Evolutionary conservation across 2,888 invertebrate genomes (phyloP), one percentile per base, ranked within the genome.

Genomic region (Salticus scenicus): DNA sequence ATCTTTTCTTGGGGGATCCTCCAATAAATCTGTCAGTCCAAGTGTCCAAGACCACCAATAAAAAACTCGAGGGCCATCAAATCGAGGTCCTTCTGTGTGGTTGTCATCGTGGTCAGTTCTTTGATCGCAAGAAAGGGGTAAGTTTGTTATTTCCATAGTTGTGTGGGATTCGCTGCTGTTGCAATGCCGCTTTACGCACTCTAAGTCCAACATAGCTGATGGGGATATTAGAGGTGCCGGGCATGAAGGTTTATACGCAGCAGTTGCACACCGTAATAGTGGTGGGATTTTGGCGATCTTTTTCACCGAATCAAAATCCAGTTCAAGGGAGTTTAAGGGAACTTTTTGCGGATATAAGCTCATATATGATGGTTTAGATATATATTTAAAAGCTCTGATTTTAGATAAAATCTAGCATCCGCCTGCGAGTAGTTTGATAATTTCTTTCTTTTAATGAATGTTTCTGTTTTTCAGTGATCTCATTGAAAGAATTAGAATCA

Each of bases 21-120:
- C 86, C 41, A 86, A 31, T 7, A 86, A 66, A 27, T 86, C 86
- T 5, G 86, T 78, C 28, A 86, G 76, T 17, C 86, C 86, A 5
- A 86, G 24, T 24, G 86, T 86, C 86, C 86, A 86, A 7, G 86
- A 86, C 86, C 86, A 86, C 86, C 86, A 86, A 41, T 86, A 86
- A 57, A 86, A 86, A 14, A 86, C 31, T 72, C 28, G 63, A 27
- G 86, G 86, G 8, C 51, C 86, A 27, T 79, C 86, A 33, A 86
- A 86, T 1, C 57, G n/a, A 0, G 86, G 86, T 24, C 85, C 64
- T 10, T 75, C 74, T 0, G 67, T 57, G 1, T 51, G 73, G n/a
- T 42, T 47, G n/a, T 75, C 76, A 10, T 86, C 80, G n/a, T 57
- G 70, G 24, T 80, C 80, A 27, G 69, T 64, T 30, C 86, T 70